A percentile compares a stretch with the other conserved stretches of the same genome.
Conservation (phyloP, 1,140 invertebrate genomes). For the Acromyrmex heyeri region DNA sequence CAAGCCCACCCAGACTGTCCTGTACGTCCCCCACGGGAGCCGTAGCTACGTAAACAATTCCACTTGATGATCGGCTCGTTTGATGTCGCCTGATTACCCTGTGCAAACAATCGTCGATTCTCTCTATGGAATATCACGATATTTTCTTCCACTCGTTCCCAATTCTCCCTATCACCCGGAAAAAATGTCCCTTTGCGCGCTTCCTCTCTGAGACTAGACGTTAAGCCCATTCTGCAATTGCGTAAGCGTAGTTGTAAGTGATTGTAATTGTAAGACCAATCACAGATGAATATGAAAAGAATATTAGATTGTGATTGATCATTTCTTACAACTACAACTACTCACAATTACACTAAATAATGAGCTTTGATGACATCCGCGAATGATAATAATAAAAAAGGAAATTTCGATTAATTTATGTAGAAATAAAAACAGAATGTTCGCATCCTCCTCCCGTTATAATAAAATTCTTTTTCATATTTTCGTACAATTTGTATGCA, state of each 20-base stretch:
- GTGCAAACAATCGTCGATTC: conserved; percentile 86
- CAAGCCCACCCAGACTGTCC: conserved; percentile 71
- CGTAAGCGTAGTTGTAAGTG: too few relatives aligned
- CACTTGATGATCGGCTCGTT: conserved; percentile 87
- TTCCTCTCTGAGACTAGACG: not conserved
- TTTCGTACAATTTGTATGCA: not conserved
- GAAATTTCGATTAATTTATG: not conserved
- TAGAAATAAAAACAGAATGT: not conserved
- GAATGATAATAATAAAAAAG: too few relatives aligned
- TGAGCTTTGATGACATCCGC: too few relatives aligned
- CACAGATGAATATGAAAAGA: too few relatives aligned
- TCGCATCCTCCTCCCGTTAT: not conserved
- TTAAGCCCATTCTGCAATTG: not conserved
- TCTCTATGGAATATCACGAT: conserved; percentile 76
- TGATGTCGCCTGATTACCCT: conserved; percentile 87
- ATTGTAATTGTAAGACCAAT: too few relatives aligned
- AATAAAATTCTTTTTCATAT: not conserved
- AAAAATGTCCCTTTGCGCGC: conserved; percentile 16
- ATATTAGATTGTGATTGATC: too few relatives aligned
- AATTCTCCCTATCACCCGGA: conserved; percentile 1
- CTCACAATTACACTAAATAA: too few relatives aligned
- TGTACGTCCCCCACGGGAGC: conserved; percentile 65
- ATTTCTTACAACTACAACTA: too few relatives aligned
- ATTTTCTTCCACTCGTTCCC: conserved; percentile 49
- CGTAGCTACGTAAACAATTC: conserved; percentile 85